These are phyloP conservation scores for Drosophila pseudotalamancana DNA, from an alignment of 2,888 invertebrate genomes.

Conservation along the genomic window DNA sequence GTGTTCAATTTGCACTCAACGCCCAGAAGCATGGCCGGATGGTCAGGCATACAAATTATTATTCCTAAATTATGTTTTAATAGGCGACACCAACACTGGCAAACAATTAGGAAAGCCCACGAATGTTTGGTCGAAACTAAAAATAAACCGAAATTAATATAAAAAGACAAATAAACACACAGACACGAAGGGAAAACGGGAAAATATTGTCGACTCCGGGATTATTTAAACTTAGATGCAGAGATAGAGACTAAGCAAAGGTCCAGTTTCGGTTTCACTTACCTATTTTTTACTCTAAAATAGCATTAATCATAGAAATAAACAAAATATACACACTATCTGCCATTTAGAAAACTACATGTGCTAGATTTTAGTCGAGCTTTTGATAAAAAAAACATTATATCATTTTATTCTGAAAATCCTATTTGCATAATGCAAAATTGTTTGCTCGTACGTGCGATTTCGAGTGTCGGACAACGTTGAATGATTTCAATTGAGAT, in stretches of 20 bases:
- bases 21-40: conserved; percentile 34
- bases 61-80: conserved; percentile 60
- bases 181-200: too few species aligned
- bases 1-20: conserved; percentile 45
- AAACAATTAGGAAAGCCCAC: conserved; percentile 27
- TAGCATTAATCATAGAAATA: not conserved
- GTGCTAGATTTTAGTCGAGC: not conserved
- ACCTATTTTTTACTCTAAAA: too few species aligned
- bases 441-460: not conserved
- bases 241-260: too few species aligned
- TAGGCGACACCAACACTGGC: conserved; percentile 43
- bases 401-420: not conserved
- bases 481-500: not conserved
- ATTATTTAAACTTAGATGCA: too few species aligned
- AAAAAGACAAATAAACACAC: conserved; percentile 33
- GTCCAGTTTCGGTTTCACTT: too few species aligned
- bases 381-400: not conserved
- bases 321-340: not conserved
- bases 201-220: too few species aligned
- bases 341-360: not conserved
- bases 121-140: conserved; percentile 6
- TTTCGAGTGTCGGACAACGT: not conserved
- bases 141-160: conserved; percentile 62
- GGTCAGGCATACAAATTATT: conserved; percentile 50
- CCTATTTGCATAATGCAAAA: not conserved